Evolutionary conservation across 2,797 vertebrate genomes (phyloP).

Genomic region (Gymnoscopelus microlampas): DNA sequence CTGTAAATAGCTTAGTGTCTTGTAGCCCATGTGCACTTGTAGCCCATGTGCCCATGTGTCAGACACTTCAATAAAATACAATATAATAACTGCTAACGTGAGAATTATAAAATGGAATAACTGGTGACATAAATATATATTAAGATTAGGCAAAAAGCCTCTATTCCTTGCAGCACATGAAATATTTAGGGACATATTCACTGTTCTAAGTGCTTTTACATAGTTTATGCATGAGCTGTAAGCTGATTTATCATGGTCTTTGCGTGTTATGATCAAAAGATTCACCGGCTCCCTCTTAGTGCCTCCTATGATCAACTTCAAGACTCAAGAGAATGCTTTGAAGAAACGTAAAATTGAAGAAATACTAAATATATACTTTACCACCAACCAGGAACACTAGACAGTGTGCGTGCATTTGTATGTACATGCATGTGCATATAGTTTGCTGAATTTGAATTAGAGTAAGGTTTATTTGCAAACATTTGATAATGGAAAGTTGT

Average conservation of each 20-base stretch:
- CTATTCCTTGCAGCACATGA: conserved; percentile 47
- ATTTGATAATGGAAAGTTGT: conserved; percentile 4
- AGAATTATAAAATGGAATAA: conserved; percentile 11
- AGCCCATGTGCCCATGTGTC: too few species aligned
- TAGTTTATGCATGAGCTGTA: conserved; percentile 76
- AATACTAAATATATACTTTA: neutral
- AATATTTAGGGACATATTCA: conserved; percentile 74
- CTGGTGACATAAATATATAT: conserved; percentile 27
- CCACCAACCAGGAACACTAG: neutral
- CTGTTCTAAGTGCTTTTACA: conserved; percentile 70
- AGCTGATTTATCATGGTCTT: conserved; percentile 47
- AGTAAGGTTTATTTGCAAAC: neutral
- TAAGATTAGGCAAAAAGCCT: conserved; percentile 36
- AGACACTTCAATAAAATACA: too few species aligned
- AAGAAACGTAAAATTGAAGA: conserved; percentile 10
- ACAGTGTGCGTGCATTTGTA: conserved; percentile 16
- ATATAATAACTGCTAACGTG: neutral
- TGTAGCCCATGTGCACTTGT: too few species aligned
- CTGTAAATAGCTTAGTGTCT: too few species aligned
- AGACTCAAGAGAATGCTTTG: conserved; percentile 22
- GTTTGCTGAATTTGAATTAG: conserved; percentile 5
- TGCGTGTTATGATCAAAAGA: conserved; percentile 46
- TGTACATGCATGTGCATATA: neutral
- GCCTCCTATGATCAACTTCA: conserved; percentile 24
- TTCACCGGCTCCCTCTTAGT: conserved; percentile 24